Evolutionary conservation across 2,797 vertebrate genomes (phyloP), one percentile per base, ranked within the genome.

Genomic region (Myripristis murdjan): DNA sequence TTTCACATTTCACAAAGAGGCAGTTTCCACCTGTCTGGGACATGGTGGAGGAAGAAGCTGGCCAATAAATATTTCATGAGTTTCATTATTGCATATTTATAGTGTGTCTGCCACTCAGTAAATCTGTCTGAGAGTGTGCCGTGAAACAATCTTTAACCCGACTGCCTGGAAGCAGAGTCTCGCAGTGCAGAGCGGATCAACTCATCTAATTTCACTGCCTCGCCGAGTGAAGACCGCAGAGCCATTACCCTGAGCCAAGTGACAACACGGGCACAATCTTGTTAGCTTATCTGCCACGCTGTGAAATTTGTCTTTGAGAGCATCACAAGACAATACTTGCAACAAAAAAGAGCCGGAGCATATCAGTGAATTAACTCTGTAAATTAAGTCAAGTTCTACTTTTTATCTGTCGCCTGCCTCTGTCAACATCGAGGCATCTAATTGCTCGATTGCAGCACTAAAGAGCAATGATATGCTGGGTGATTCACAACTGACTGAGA

Each of bases 61-160:
- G 60, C 70, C 75, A 73, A 87, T 91, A 85, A 83, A 91, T 91
- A 82, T 89, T 88, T 89, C 76, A 89, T 79, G 70, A 85, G 77
- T 82, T 86, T 81, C 55, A 85, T 87, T 75, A 75, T 60, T 89
- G 86, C 84, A 89, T 87, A 90, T 92, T 89, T 86, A 90, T 89
- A 77, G 77, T 64, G 82, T 73, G 77, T 70, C 70, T 73, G 75
- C 57, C 76, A 73, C 76, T 88, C 87, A 77, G 59, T 87, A 83
- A 84, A 84, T 88, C 82, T 63, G 61, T 79, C 69, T 1, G 35
- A 61, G 70, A 49, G 64, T 4, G 28, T 60, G 77, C 70, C 1
- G 63, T 41, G 78, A 79, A 74, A 84, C 58, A 35, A 64, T 85
- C 74, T 87, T 81, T 77, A 70, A 81, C 77, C 85, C 75, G 20